Base-by-base conservation (phyloP, 2,113 vertebrate species). In the Dasyurus viverrinus region DNA sequence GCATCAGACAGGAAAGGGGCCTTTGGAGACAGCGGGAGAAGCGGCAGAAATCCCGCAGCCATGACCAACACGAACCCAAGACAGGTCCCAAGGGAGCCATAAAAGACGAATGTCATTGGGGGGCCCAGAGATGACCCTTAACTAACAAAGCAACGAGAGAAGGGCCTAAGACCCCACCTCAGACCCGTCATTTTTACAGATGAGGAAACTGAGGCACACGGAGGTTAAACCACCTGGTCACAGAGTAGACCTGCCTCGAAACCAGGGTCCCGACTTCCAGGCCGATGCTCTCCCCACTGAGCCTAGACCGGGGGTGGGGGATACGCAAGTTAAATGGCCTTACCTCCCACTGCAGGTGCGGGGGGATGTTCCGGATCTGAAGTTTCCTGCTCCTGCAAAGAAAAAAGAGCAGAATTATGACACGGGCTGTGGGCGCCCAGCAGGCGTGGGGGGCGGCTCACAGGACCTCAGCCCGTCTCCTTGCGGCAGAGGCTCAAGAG, bases 311-410 rank as follows among this genome's bases (percentile, higher is more conserved):
- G 36, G 30, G 14, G 3, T 12, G 53, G 12, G 11, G 27, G 24
- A 25, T 25, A 55, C 36, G 27, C 57, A 68, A 14, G 57, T 10
- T 16, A 19, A 76, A 12, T 0, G 48, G 60, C 96, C 99, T 99
- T 98, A 99, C 99, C 99, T 99, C 99, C 99, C 99, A 99, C 98
- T 99, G 99, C 95, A 99, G 98, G 98, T 99, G 99, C 95, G 99
- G 99, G 26, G 99, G 99, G 97, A 99, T 99, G 98, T 99, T 99
- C 98, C 99, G 99, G 98, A 99, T 99, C 98, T 99, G 99, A 98
- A 99, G 99, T 98, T 99, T 99, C 97, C 99, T 99, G 99, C 99
- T 99, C 99, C 99, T 99, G 98, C 98, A 93, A 98, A 97, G 93
- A 98, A 25, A 98, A 97, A 68, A 60, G 97, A 96, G 46, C 91